Percentiles rank a stretch among this genome's conserved stretches.
Conservation (phyloP, 2,113 vertebrate genomes). For the Microcebus lehilahytsara region DNA sequence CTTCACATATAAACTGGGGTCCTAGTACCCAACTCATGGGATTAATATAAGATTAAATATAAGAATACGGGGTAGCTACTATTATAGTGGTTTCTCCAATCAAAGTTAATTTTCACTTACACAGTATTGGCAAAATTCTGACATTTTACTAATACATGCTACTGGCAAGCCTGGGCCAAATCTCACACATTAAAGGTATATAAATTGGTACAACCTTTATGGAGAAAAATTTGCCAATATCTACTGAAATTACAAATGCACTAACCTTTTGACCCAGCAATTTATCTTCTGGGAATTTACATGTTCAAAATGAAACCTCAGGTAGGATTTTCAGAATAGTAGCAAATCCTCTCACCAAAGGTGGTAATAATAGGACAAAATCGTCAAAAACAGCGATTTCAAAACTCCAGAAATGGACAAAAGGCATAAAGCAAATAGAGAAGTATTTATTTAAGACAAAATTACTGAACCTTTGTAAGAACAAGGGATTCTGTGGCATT, state of each 20-base stretch:
- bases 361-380: not conserved
- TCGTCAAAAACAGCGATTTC: not conserved
- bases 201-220: not conserved
- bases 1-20: not conserved
- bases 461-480: not conserved
- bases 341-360: not conserved
- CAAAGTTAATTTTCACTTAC: not conserved
- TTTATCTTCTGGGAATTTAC: not conserved
- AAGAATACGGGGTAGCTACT: not conserved
- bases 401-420: not conserved
- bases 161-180: not conserved
- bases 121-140: not conserved
- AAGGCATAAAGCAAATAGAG: not conserved
- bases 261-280: not conserved
- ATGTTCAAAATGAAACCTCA: not conserved
- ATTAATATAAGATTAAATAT: not conserved
- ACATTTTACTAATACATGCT: not conserved
- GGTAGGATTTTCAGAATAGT: not conserved
- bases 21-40: not conserved
- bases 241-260: not conserved
- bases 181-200: not conserved
- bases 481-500: not conserved
- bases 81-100: not conserved
- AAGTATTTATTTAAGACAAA: not conserved
- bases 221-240: not conserved